Percentiles rank a stretch among this genome's conserved stretches.
These are phyloP conservation scores for Pygoscelis adeliae DNA, from an alignment of 2,113 vertebrate species.

Conservation along the genomic window DNA sequence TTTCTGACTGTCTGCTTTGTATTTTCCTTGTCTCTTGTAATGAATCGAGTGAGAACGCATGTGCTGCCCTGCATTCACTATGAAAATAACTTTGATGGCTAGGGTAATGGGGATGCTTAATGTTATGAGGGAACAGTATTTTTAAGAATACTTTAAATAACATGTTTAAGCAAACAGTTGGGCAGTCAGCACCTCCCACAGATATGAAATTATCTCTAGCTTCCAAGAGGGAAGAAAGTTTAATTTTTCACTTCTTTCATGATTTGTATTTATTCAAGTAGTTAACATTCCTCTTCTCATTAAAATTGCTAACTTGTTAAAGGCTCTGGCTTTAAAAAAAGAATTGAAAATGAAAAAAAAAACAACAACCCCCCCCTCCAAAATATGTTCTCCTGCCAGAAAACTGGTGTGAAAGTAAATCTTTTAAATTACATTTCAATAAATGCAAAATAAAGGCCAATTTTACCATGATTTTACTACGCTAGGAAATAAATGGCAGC, in stretches of 20 bases:
- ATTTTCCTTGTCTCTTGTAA: neutral
- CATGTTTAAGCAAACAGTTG: neutral
- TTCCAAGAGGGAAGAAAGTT: neutral
- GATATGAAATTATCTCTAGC: neutral
- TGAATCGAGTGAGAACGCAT: neutral
- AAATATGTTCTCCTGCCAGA: neutral
- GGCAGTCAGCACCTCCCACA: constrained; percentile 8
- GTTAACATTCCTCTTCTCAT: neutral
- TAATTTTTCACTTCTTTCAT: constrained; percentile 8
- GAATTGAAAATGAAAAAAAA: neutral
- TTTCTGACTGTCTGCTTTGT: neutral
- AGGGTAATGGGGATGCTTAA: neutral
- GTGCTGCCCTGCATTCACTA: neutral
- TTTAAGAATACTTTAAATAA: constrained; percentile 30
- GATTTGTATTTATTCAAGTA: neutral
- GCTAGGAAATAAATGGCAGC: neutral
- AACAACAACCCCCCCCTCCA: neutral
- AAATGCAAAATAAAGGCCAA: neutral
- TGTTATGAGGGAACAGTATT: neutral
- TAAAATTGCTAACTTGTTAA: neutral
- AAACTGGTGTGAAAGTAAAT: neutral
- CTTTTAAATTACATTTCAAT: neutral
- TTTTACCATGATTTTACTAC: neutral
- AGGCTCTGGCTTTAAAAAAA: neutral
- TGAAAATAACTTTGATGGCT: neutral